These are phyloP conservation scores for Drusus annulatus DNA, from an alignment of 1,140 invertebrate genomes.

Conservation along the genomic window DNA sequence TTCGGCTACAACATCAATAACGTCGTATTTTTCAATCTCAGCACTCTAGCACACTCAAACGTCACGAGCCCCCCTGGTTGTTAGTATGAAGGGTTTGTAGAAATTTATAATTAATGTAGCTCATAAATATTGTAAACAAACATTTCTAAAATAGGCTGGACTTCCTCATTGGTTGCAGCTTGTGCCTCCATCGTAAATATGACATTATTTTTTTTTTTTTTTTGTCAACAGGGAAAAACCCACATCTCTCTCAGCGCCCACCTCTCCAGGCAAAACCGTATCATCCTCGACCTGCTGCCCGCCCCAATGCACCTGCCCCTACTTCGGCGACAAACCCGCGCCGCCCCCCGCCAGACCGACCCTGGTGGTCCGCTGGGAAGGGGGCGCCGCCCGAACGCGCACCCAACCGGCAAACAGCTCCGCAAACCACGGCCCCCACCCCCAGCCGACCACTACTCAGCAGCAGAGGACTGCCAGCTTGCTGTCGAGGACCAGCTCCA, in stretches of 20 bases:
- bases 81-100: too few relatives aligned
- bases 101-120: too few relatives aligned
- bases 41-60: too few relatives aligned
- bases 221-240: slow-evolving; percentile 47
- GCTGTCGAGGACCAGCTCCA: slow-evolving; percentile 83
- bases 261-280: slow-evolving; percentile 57
- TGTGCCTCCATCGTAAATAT: too few relatives aligned
- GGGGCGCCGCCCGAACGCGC: slow-evolving; percentile 29
- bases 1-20: too few relatives aligned
- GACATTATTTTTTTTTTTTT: too few relatives aligned
- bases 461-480: slow-evolving; percentile 72
- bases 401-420: slow-evolving; percentile 11
- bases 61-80: too few relatives aligned
- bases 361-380: slow-evolving; percentile 52
- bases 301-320: slow-evolving; percentile 83
- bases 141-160: too few relatives aligned
- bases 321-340: slow-evolving; percentile 78
- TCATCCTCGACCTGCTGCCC: slow-evolving; percentile 72
- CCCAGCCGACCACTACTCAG: slow-evolving; percentile 62
- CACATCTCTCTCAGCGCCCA: slow-evolving; percentile 42
- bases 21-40: too few relatives aligned
- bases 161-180: too few relatives aligned
- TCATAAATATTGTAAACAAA: too few relatives aligned
- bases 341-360: slow-evolving; percentile 63
- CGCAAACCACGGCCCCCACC: slow-evolving; percentile 58